A percentile compares a stretch with the other conserved stretches of the same genome.
Conservation (phyloP, 2,888 invertebrate species). For the Helicoverpa assulta region DNA sequence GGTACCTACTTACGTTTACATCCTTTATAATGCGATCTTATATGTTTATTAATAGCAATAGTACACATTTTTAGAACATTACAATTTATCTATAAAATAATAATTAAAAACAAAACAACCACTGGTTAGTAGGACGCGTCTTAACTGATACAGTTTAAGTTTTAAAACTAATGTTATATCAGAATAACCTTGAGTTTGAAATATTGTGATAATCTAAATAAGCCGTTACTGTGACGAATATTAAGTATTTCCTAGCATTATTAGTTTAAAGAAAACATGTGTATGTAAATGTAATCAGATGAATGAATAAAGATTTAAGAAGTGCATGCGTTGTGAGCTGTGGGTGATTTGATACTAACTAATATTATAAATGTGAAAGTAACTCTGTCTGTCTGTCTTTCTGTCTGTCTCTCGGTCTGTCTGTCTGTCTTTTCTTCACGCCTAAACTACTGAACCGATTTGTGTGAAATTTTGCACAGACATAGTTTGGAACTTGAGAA, state of each 20-base stretch:
- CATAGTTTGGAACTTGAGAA: too few relatives aligned
- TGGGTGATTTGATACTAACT: too few relatives aligned
- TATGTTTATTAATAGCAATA: conserved; percentile 47
- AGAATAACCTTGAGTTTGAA: conserved; percentile 30
- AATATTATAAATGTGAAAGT: too few relatives aligned
- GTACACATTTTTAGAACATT: conserved; percentile 43
- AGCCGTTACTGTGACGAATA: conserved; percentile 44
- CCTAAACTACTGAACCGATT: too few relatives aligned
- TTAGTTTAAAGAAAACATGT: neutral
- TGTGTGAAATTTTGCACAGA: too few relatives aligned
- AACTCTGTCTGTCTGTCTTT: too few relatives aligned
- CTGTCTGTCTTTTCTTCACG: too few relatives aligned
- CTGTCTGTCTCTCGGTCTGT: too few relatives aligned
- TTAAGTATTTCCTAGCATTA: conserved; percentile 15
- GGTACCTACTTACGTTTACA: conserved; percentile 25
- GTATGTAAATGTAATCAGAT: neutral
- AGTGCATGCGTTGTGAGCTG: too few relatives aligned
- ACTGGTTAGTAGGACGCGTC: conserved; percentile 16
- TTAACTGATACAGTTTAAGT: conserved; percentile 31
- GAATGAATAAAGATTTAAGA: neutral
- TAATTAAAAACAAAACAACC: conserved; percentile 5
- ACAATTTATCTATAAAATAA: neutral
- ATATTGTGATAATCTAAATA: conserved; percentile 29
- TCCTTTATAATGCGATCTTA: conserved; percentile 10
- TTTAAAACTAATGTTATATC: conserved; percentile 28